Evolutionary conservation across 2,113 vertebrate genomes (phyloP), one percentile per base, ranked within the genome.

Genomic region (Macaca mulatta): DNA sequence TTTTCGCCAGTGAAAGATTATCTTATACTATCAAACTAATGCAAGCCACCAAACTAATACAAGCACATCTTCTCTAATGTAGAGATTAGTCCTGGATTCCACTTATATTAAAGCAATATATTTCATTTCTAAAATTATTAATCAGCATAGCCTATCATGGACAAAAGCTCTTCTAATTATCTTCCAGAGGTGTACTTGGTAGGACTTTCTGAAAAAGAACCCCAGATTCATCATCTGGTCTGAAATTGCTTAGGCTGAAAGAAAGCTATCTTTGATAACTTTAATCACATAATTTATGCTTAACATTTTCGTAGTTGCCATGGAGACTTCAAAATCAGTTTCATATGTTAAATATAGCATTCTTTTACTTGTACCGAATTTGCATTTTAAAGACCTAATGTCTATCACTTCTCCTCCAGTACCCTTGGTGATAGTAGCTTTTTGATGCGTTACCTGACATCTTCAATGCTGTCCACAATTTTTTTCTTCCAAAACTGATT

Each of bases 281-380:
- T 96, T 97, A 75, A 96, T 97, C 94, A 93, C 4, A 52, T 97
- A 96, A 97, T 96, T 98, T 55, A 93, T 93, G 45, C 85, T 96
- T 92, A 97, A 93, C 23, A 0, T 84, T 97, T 94, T 79, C 55
- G 72, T 88, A 94, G 94, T 98, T 98, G 75, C 90, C 70, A 98
- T 97, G 85, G 94, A 97, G 97, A 98, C 82, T 30, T 96, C 85
- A 83, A 78, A 97, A 97, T 94, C 25, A 3, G 57, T 97, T 97
- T 97, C 77, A 90, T 96, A 70, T 16, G 0, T 97, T 98, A 94
- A 64, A 88, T 96, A 97, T 95, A 95, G 78, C 50, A 18, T 82
- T 98, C 96, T 95, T 96, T 96, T 96, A 4, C 70, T 97, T 97
- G 96, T 17, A 84, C 94, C 17, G 89, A 7, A 97, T 98, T 98